These are phyloP conservation scores for Orthosia incerta DNA, from an alignment of 2,888 invertebrate genomes.

Conservation along the genomic window DNA sequence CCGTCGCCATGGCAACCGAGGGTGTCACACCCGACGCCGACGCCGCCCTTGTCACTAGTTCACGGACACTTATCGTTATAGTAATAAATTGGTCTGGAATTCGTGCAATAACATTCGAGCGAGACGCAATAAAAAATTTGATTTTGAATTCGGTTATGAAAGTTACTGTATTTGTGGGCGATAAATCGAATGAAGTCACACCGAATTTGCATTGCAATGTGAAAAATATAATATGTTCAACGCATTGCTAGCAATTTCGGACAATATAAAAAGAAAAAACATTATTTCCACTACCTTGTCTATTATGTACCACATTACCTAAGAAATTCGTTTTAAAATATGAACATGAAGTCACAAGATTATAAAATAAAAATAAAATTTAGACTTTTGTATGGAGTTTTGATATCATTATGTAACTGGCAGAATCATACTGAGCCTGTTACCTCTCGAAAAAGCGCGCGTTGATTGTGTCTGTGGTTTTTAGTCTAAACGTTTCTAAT, in stretches of 20 bases:
- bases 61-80: slow-evolving; percentile 89
- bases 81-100: slow-evolving; percentile 89
- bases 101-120: slow-evolving; percentile 83
- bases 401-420: too few relatives aligned
- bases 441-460: too few relatives aligned
- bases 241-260: not conserved
- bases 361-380: too few relatives aligned
- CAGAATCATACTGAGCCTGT: too few relatives aligned
- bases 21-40: slow-evolving; percentile 71
- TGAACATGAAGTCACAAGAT: too few relatives aligned
- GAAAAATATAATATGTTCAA: slow-evolving; percentile 14
- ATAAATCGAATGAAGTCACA: slow-evolving; percentile 38
- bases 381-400: too few relatives aligned
- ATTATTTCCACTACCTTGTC: too few relatives aligned
- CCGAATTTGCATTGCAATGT: slow-evolving; percentile 34
- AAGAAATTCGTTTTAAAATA: too few relatives aligned
- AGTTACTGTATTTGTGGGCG: slow-evolving; percentile 58
- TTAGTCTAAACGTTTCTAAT: too few relatives aligned
- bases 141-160: slow-evolving; percentile 72
- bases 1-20: slow-evolving; percentile 82
- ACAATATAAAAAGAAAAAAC: too few relatives aligned
- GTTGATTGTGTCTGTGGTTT: too few relatives aligned
- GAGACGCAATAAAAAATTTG: slow-evolving; percentile 84
- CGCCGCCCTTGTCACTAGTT: slow-evolving; percentile 85
- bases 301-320: too few relatives aligned